Evolutionary conservation across 2,797 vertebrate species (phyloP), one percentile per base, ranked within the genome.

Genomic region (Oryzias dopingdopingensis): DNA sequence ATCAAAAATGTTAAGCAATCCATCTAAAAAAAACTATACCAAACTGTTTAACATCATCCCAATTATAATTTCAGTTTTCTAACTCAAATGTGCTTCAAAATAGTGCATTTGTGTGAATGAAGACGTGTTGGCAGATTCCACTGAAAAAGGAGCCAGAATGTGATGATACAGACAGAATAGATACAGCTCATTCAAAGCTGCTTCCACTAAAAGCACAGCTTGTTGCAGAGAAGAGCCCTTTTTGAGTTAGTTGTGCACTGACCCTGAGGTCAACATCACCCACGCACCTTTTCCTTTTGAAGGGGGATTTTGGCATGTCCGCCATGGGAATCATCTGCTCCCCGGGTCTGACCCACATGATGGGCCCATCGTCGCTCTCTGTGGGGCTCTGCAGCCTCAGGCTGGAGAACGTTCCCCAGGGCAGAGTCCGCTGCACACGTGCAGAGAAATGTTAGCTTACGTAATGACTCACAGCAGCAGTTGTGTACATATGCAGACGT

Each of bases 251-350:
- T 37, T 37, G 32, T 37, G 32, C 45, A 22, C 20, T 23, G 44
- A 46, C 18, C 44, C 4, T 6, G n/a, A 2, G 12, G n/a, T 20
- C 52, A 44, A 15, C 20, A 18, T 23, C 16, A 37, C 10, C 10
- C 37, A 64, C 92, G 32, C 88, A 98, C 97, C 97, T 94, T 95
- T 97, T 98, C 85, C 96, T 95, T 91, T 98, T 99, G 88, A 97
- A 99, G 85, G 97, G 97, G 73, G 97, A 99, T 91, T 99, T 99
- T 86, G 97, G 97, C 95, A 98, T 97, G 84, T 99, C 97, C 48
- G 97, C 95, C 91, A 98, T 93, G 10, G 97, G 97, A 84, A 99
- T 98, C 96, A 98, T 98, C 88, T 99, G 97, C 56, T 99, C 97
- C 84, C 97, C 97, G 0, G 97, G 97, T 63, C 97, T 92, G 80